Base-by-base conservation (phyloP, 2,888 invertebrate species). In the Amiota minor region DNA sequence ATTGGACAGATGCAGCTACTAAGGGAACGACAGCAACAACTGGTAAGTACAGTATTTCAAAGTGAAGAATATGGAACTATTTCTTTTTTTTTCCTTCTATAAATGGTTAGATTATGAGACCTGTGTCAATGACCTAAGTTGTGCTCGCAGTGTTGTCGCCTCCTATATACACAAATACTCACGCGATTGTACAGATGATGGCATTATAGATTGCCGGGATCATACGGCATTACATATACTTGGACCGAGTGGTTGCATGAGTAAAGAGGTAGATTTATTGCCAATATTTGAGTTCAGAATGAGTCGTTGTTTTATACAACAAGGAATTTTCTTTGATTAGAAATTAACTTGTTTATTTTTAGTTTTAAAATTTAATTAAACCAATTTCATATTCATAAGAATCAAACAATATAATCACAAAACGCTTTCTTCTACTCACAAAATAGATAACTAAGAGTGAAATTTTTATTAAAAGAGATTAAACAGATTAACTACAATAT, bases 251-350 rank as follows among this genome's bases (percentile, higher is more conserved):
- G 87, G 85, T 12, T 88, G 88, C 71, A 50, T 46, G 10, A 72
- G 65, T 18, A 18, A n/a, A 3, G 49, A 49, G 6, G 35, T 8
- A 72, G 79, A 69, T 14, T 70, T 76, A 71, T 73, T 81, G 75
- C 23, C 74, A 62, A 86, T 59, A 88, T 86, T n/a, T 86, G 86
- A 89, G 81, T 90, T 73, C 91, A 93, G 84, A 88, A 89, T 86
- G 91, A 35, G 72, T 12, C n/a, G 69, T 16, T 84, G 84, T 72
- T 65, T 80, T 68, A 69, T 35, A 9, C 9, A 35, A 35, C 35
- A 35, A 35, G 35, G 35, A 35, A 35, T 35, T 35, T 35, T 35
- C 35, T 35, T 35, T 35, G 35, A 35, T 35, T 35, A 35, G 35
- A 35, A 6, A 6, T 6, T 35, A 6, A 8, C 6, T 35, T 35